Conservation (phyloP, 2,113 vertebrate genomes). For the Hippocampus guttulatus region DNA sequence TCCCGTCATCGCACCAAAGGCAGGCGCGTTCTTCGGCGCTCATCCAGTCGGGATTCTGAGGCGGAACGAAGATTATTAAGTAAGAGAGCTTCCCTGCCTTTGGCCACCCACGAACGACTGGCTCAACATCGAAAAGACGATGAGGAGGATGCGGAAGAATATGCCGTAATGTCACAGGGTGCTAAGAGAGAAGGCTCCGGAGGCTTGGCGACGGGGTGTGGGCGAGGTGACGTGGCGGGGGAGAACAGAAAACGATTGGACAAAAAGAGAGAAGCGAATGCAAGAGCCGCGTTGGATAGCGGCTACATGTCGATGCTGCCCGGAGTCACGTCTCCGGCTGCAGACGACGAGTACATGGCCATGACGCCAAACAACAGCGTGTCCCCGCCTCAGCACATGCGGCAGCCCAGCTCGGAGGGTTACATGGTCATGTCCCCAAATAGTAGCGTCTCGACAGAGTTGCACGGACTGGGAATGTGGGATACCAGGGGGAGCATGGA, state of each 20-base stretch:
- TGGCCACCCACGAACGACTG: conserved; percentile 62
- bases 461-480: conserved; percentile 64
- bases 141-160: conserved; percentile 68
- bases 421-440: conserved; percentile 80
- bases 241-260: conserved; percentile 54
- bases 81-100: conserved; percentile 72
- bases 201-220: conserved; percentile 34
- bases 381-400: conserved; percentile 73
- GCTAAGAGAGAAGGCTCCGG: conserved; percentile 50
- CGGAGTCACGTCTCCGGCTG: conserved; percentile 65
- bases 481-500: conserved; percentile 65
- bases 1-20: conserved; percentile 69
- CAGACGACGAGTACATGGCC: conserved; percentile 75
- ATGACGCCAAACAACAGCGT: conserved; percentile 73
- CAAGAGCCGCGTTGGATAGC: conserved; percentile 53
- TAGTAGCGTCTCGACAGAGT: conserved; percentile 73
- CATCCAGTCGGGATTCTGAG: conserved; percentile 69
- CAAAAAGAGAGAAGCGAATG: conserved; percentile 40
- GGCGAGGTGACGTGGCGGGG: conserved; percentile 37
- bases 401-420: conserved; percentile 63
- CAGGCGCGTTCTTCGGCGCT: conserved; percentile 65
- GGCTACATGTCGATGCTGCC: conserved; percentile 78
- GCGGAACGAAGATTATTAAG: conserved; percentile 69
- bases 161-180: conserved; percentile 65
- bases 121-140: conserved; percentile 59